Base-by-base conservation (phyloP, 2,888 invertebrate genomes). In the Dryobotodes eremita region DNA sequence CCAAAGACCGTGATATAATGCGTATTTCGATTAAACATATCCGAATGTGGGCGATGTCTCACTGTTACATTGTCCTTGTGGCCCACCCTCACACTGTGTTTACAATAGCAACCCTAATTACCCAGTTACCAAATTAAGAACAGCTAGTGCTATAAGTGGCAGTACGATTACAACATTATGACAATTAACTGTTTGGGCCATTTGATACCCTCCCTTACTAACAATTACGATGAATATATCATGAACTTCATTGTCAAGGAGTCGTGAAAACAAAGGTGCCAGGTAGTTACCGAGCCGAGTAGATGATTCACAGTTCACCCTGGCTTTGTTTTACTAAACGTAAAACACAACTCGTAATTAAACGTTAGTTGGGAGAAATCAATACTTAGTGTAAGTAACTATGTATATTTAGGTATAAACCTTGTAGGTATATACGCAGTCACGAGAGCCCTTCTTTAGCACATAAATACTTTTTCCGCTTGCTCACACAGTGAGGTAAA, bases 401-500 rank as follows among this genome's bases (percentile, higher is more conserved):
- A 59, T 23, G 62, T 72, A 78, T 53, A 42, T 53, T 17, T 48
- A 68, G 17, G 31, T 79, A 71, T 69, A 84, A 71, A 36, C 46
- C 48, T 64, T 31, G 55, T 57, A 42, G 15, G 20, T 68, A 31
- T 68, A 62, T 66, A 70, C 61, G 65, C 69, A 74, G 81, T 82
- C 89, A 85, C 82, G 71, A 87, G 75, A 86, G 83, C 83, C 79
- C 86, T 88, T 79, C 53, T 77, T 80, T 79, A 64, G 23, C 64
- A 77, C 71, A 36, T 79, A 71, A 76, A 71, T 64, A 76, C 31
- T 76, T 77, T 82, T 85, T 88, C 87, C 84, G 86, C 75, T 88
- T 86, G 42, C 79, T 86, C 82, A 86, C 73, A 75, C 80, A 53
- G 75, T 83, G 71, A 89, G 89, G 89, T 83, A 75, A 87, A 86